Evolutionary conservation across 2,113 vertebrate species (phyloP), one percentile per base, ranked within the genome.

Genomic region (Rhinolophus sinicus): DNA sequence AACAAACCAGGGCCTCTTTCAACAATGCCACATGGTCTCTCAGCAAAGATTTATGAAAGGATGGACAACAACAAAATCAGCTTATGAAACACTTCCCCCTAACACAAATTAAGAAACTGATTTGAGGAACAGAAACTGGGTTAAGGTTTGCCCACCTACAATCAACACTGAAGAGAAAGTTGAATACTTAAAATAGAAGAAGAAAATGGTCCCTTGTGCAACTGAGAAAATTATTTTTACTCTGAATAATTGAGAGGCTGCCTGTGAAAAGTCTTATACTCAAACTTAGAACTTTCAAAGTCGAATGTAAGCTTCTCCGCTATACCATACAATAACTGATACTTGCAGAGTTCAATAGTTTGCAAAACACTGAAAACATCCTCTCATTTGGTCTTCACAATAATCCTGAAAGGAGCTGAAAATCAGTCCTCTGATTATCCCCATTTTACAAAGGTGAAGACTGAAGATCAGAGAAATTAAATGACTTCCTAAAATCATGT

Each of bases 121-220:
- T 95, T 94, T 94, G 80, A 86, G 96, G 96, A 98, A 97, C 86
- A 86, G 97, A 97, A 97, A 97, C 91, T 88, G 40, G 8, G 76
- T 30, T 47, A 56, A 47, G 64, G 26, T 75, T 76, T 83, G 58
- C 33, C 18, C 50, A 84, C 95, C 54, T 69, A 73, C 40, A 56
- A 88, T 38, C 30, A 88, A 44, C 1, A 18, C 28, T 11, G 2
- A 64, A 33, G 76, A 96, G 95, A 97, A 98, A 97, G 93, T 75
- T 35, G 40, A 93, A 85, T 5, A 2, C 56, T 77, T 56, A 62
- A 96, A 95, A 95, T 64, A 93, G 96, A 93, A 92, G 96, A 93
- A 92, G 70, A 78, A 28, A 75, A 69, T n/a, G 13, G 5, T 21
- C 82, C 77, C 52, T 67, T 10, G 2, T 35, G 86, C 14, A 73